Conservation (phyloP, 2,888 invertebrate genomes). For the Caenorhabditis sp. region DNA sequence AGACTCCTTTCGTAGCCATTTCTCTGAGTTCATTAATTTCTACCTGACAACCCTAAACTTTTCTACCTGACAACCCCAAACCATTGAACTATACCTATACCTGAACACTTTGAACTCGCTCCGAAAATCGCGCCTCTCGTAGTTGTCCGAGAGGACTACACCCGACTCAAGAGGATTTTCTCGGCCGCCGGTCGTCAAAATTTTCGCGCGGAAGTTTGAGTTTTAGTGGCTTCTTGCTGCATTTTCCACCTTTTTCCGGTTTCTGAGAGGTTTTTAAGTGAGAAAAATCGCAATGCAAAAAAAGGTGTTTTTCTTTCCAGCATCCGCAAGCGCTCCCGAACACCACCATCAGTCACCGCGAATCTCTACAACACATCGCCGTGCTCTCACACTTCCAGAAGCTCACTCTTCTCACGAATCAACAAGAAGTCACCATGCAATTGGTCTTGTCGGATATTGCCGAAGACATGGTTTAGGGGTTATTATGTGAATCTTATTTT, state of each 20-base stretch:
- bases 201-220: neutral
- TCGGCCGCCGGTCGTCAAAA: neutral
- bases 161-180: neutral
- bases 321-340: neutral
- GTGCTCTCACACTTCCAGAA: constrained; percentile 46
- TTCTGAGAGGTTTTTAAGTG: neutral
- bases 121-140: neutral
- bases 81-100: too few species aligned
- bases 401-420: constrained; percentile 30
- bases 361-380: constrained; percentile 57
- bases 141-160: constrained; percentile 27
- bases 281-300: neutral
- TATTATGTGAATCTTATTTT: neutral
- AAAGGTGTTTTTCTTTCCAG: neutral
- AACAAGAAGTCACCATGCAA: constrained; percentile 51
- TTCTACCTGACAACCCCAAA: neutral
- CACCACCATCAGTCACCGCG: constrained; percentile 18
- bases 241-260: neutral
- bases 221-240: too few species aligned
- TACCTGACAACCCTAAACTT: neutral
- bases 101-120: neutral
- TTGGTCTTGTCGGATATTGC: constrained; percentile 36
- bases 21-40: too few species aligned
- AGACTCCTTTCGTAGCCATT: too few species aligned
- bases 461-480: neutral